These are phyloP conservation scores for Manis crassicaudata DNA, from an alignment of 2,797 vertebrate species.

Conservation along the genomic window DNA sequence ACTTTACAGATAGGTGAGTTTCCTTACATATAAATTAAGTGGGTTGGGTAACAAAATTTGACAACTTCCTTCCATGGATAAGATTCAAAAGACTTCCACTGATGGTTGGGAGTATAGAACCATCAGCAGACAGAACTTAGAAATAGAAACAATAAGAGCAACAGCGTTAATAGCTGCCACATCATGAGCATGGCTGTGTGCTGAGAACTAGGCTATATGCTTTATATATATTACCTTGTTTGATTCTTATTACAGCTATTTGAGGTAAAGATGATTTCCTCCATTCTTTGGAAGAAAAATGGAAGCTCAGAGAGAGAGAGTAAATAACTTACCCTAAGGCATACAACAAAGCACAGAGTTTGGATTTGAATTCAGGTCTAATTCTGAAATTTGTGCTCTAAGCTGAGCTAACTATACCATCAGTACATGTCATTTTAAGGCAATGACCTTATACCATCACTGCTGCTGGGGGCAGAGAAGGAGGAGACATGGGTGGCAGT, in stretches of 20 bases:
- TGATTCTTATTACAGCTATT: neutral
- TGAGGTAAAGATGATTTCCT: neutral
- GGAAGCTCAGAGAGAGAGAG: neutral
- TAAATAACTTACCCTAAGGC: neutral
- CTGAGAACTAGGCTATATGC: neutral
- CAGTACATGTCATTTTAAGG: neutral
- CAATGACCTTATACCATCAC: neutral
- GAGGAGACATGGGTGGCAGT: neutral
- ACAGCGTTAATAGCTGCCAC: neutral
- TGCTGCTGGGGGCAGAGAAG: neutral
- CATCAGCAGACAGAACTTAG: neutral
- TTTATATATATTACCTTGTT: constrained; percentile 1
- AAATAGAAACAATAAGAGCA: neutral
- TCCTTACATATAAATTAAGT: constrained; percentile 19
- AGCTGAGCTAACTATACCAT: neutral
- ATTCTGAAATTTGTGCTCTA: neutral
- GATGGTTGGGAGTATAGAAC: neutral
- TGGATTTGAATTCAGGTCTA: neutral
- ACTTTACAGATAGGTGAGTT: neutral
- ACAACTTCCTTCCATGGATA: neutral
- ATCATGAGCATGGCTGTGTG: neutral
- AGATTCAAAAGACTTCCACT: neutral
- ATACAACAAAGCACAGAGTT: neutral
- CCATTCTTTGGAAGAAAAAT: neutral
- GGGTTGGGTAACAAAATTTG: neutral